Evolutionary conservation across 2,888 invertebrate genomes (phyloP), one percentile per base, ranked within the genome.

Genomic region (Drosophila austrosaltans): DNA sequence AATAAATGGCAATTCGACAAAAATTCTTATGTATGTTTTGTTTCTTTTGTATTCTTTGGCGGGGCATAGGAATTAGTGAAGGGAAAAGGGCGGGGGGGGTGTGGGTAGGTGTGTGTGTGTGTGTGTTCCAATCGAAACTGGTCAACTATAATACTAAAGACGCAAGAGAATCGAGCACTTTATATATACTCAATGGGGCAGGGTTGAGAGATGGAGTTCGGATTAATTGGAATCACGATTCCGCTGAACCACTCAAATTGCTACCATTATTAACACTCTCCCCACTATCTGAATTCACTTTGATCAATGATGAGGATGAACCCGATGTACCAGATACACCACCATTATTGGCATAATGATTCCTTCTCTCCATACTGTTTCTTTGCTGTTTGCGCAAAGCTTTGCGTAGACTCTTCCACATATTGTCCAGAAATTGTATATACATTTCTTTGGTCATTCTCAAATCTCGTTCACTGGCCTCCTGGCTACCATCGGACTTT

Each of bases 371-470:
- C 20, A n/a, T 62, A 64, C 76, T 77, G 25, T 57, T 71, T 2
- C 61, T 58, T 0, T 66, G 69, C 28, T 72, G 75, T 0, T 75
- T 65, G n/a, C 58, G 60, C 28, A 85, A 30, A 0, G 72, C 60
- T 0, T 25, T 32, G 7, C 57, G 60, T 57, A 91, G 39, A 0
- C 86, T 76, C 30, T 69, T 73, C 63, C 76, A 75, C 80, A 91
- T 84, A 2, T 78, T 79, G 8, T 69, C 61, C 63, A 92, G n/a
- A 22, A 77, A 91, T 6, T 87, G 69, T 2, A 65, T 63, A 25
- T 90, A 91, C 1, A 80, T 72, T 69, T 80, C 73, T 72, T 91
- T 91, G 66, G 76, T 79, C 66, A 85, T 90, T 65, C 88, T 86
- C 40, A 91, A 73, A 53, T 91, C 91, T 0, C 78, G 66, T 12